Evolutionary conservation across 1,140 invertebrate genomes (phyloP).

Genomic region (Sitodiplosis mosellana): DNA sequence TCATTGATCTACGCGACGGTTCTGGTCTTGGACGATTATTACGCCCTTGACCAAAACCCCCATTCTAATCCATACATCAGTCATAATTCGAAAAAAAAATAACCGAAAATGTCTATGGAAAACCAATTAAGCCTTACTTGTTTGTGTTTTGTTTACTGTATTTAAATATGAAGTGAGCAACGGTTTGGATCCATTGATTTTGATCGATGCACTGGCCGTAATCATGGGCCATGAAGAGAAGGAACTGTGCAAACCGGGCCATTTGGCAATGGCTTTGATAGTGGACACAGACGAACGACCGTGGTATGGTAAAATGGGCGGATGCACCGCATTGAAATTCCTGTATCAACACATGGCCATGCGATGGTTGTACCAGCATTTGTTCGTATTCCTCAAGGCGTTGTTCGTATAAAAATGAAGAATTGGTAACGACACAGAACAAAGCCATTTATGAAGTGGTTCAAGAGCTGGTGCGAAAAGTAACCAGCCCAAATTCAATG

Average conservation of each 20-base stretch:
- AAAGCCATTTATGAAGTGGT: conserved; percentile 81
- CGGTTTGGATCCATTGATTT: conserved; percentile 77
- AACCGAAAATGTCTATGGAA: no score
- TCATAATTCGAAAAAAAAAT: no score
- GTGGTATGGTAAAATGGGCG: conserved; percentile 95
- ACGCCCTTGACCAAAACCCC: no score
- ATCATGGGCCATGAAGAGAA: conserved; percentile 96
- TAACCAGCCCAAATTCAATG: conserved; percentile 82
- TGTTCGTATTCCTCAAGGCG: conserved; percentile 83
- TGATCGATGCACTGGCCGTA: conserved; percentile 82
- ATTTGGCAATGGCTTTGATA: conserved; percentile 69
- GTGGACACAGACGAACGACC: conserved; percentile 88
- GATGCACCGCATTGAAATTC: conserved; percentile 88
- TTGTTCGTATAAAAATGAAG: conserved; percentile 62
- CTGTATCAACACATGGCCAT: conserved; percentile 81
- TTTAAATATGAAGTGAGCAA: conserved; percentile 31
- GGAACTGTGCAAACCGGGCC: conserved; percentile 83
- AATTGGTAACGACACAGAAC: conserved; percentile 54
- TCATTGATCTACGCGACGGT: no score
- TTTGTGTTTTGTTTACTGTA: no score
- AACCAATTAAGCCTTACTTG: no score
- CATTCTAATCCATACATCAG: no score
- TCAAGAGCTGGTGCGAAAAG: conserved; percentile 78
- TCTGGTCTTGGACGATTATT: no score
- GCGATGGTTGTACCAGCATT: conserved; percentile 82